phyloP scores from a whole-genome alignment of 2,113 vertebrate species.

The Lamprotornis superbus region DNA sequence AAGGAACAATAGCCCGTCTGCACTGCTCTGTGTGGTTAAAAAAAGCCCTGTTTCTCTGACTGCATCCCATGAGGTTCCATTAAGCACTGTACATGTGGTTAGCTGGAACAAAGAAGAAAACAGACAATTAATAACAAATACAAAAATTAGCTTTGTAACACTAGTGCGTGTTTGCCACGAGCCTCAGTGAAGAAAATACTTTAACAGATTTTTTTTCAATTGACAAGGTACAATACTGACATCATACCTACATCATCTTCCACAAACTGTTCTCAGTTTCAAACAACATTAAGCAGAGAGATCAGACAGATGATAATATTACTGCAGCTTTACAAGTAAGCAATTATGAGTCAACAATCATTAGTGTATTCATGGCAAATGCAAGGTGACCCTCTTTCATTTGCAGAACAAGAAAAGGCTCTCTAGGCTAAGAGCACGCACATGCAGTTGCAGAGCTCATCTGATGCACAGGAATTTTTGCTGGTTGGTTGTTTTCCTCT shows the following conservation, averaged over 20 bases:
- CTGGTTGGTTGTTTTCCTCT: not conserved
- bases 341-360: not conserved
- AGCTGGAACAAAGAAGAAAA: constrained; percentile 83
- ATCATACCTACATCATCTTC: not conserved
- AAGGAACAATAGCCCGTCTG: constrained; percentile 72
- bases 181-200: not conserved
- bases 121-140: constrained; percentile 49
- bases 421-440: not conserved
- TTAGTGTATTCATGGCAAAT: not conserved
- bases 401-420: not conserved
- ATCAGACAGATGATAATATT: not conserved
- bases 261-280: not conserved
- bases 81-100: constrained; percentile 79
- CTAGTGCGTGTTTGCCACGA: not conserved
- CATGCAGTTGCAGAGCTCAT: not conserved
- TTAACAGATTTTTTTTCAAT: not conserved
- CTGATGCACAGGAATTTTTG: not conserved
- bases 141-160: not conserved
- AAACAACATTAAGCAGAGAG: not conserved
- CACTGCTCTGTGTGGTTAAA: constrained; percentile 70
- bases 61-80: constrained; percentile 79
- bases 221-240: not conserved
- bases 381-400: not conserved
- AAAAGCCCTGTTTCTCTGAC: constrained; percentile 75
- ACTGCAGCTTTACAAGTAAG: not conserved